Conservation (phyloP, 2,113 vertebrate species). For the Zingel zingel region DNA sequence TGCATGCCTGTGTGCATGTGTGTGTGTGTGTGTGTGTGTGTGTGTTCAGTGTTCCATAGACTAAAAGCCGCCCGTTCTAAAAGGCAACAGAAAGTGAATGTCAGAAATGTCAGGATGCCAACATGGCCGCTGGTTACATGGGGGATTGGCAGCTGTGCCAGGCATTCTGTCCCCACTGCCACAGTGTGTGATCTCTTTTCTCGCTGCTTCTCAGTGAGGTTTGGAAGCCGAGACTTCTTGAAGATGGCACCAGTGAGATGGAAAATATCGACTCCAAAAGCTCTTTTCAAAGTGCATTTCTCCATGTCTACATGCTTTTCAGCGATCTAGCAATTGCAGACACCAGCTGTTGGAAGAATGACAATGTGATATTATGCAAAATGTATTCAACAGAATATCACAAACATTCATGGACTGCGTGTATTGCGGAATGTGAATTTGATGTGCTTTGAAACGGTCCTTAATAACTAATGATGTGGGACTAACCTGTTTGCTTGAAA, state of each 20-base stretch:
- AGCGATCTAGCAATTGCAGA: conserved; percentile 43
- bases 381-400: conserved; percentile 46
- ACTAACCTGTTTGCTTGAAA: conserved; percentile 38
- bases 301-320: conserved; percentile 14
- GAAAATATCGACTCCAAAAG: not conserved
- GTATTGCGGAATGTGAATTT: conserved; percentile 41
- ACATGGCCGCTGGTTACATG: conserved; percentile 27
- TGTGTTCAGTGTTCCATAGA: conserved; percentile 8
- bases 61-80: conserved; percentile 28
- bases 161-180: not conserved
- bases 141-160: conserved; percentile 25
- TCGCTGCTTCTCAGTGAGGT: not conserved
- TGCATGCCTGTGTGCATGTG: not conserved
- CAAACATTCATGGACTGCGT: conserved; percentile 40
- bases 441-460: conserved; percentile 48
- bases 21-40: conserved; percentile 7
- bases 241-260: not conserved
- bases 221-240: conserved; percentile 8
- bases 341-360: conserved; percentile 47
- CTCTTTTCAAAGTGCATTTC: conserved; percentile 17
- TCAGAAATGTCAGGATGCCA: conserved; percentile 30
- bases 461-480: conserved; percentile 51
- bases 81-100: conserved; percentile 39
- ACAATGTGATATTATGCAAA: conserved; percentile 43
- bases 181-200: conserved; percentile 7